Evolutionary conservation across 2,888 invertebrate species (phyloP).

Genomic region (Orthosia incerta): DNA sequence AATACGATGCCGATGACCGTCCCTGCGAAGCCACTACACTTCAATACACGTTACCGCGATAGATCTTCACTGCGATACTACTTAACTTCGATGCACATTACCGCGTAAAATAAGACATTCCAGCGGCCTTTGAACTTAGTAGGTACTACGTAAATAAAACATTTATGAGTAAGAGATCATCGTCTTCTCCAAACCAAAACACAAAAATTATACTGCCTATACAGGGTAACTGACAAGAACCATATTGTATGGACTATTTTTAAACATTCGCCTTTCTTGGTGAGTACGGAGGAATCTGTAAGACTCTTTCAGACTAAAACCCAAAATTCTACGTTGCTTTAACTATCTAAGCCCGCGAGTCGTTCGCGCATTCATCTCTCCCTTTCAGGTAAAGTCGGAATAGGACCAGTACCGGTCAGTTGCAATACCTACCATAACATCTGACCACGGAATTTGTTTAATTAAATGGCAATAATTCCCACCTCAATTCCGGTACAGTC

Average conservation of each 20-base stretch:
- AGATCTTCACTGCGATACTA: constrained; percentile 2
- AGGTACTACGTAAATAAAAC: no score
- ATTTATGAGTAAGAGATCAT: no score
- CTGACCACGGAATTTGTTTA: constrained; percentile 21
- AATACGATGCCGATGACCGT: not conserved
- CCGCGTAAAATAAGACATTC: not conserved
- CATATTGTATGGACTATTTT: no score
- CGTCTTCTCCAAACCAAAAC: no score
- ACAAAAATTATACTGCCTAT: no score
- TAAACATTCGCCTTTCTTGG: no score
- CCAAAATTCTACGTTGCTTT: not conserved
- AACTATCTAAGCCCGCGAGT: not conserved
- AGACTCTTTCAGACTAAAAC: not conserved
- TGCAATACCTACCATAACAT: not conserved
- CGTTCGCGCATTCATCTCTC: not conserved
- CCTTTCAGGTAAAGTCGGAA: not conserved
- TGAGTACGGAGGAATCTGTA: no score
- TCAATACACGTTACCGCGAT: not conserved
- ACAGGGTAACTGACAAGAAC: no score
- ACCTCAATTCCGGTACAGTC: constrained; percentile 28
- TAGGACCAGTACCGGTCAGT: not conserved
- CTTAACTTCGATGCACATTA: not conserved
- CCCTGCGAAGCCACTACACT: not conserved
- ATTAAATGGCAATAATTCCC: constrained; percentile 42
- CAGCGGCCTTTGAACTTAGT: no score